Conservation (phyloP, 1,140 invertebrate genomes). For the Stratiolaelaps scimitus region DNA sequence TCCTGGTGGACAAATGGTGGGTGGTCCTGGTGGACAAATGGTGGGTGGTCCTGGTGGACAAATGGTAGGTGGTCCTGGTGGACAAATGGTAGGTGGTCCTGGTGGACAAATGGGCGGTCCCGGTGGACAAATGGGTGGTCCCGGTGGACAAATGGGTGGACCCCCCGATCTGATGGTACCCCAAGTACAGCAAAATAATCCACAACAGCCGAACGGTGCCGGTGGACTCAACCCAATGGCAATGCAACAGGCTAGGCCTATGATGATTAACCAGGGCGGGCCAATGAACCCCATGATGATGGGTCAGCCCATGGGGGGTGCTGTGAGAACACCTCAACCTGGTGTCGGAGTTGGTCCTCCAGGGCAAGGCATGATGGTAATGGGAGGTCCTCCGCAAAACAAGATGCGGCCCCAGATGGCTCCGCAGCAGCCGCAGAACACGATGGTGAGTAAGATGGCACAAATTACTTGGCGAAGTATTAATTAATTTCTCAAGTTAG, state of each 20-base stretch:
- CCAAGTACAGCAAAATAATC: constrained; percentile 23
- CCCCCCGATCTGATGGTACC: too few species aligned
- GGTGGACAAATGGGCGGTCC: too few species aligned
- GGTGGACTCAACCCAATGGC: constrained; percentile 34
- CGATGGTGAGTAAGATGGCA: background rate
- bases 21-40: constrained; percentile 28
- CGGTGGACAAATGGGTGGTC: constrained; percentile 30
- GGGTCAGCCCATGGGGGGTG: background rate
- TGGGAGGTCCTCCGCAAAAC: constrained; percentile 2
- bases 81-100: too few species aligned
- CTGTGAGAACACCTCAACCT: background rate
- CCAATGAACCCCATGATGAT: constrained; percentile 20
- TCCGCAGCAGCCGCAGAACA: constrained; percentile 1
- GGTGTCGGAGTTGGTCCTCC: constrained; percentile 7
- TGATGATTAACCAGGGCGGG: constrained; percentile 17
- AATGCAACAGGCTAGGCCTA: constrained; percentile 33
- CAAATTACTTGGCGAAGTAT: background rate
- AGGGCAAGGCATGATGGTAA: constrained; percentile 9
- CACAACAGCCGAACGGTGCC: constrained; percentile 25
- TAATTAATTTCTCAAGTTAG: too few species aligned
- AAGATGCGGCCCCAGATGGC: constrained; percentile 25
- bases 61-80: too few species aligned
- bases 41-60: constrained; percentile 29
- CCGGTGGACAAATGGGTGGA: background rate
- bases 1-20: too few species aligned